Conservation (phyloP, 2,113 vertebrate genomes). For the Merops nubicus region DNA sequence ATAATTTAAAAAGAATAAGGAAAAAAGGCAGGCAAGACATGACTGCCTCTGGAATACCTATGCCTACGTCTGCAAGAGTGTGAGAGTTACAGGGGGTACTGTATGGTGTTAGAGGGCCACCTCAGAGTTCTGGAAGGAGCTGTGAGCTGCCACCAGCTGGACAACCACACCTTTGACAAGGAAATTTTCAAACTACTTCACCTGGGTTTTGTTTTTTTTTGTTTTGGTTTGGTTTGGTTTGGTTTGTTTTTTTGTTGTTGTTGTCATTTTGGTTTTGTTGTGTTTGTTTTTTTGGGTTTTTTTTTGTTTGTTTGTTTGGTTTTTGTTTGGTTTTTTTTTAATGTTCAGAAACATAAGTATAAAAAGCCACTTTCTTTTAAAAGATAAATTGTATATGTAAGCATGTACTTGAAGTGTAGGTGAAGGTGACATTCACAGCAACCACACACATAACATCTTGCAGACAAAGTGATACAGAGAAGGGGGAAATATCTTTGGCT, state of each 20-base stretch:
- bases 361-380: not conserved
- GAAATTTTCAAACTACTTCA: not conserved
- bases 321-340: not conserved
- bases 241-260: not conserved
- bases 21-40: not conserved
- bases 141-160: not conserved
- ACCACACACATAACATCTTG: not conserved
- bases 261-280: no score
- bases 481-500: not conserved
- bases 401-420: not conserved
- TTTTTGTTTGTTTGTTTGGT: not conserved
- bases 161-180: not conserved
- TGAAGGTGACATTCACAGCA: not conserved
- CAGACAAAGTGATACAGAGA: not conserved
- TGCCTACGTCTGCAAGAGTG: not conserved
- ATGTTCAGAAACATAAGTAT: not conserved
- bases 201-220: not conserved
- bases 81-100: not conserved
- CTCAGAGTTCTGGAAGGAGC: not conserved
- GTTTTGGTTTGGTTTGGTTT: not conserved
- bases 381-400: not conserved
- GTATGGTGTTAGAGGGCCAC: not conserved
- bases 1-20: accelerated
- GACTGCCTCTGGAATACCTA: not conserved
- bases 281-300: not conserved